Percentiles rank a stretch among this genome's conserved stretches.
Conservation (phyloP, 2,888 invertebrate genomes). For the Philonicus albiceps region DNA sequence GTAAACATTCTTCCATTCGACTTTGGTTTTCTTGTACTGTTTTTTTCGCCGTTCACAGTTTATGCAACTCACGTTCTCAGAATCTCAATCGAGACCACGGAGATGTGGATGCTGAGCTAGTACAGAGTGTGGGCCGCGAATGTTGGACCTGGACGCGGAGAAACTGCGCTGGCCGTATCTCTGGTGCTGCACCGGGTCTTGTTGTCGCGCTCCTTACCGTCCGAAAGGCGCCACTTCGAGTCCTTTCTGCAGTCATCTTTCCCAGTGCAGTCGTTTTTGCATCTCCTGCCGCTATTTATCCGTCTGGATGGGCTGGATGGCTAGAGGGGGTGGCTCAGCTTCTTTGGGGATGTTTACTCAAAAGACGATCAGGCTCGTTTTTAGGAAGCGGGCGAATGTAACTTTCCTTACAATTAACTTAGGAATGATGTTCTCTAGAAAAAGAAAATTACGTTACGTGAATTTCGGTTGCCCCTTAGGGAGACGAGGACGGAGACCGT, state of each 20-base stretch:
- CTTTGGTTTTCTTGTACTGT: constrained; percentile 1
- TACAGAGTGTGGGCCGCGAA: constrained; percentile 21
- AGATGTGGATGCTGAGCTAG: not conserved
- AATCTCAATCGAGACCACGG: not conserved
- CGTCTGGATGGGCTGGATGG: constrained; percentile 1
- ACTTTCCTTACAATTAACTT: constrained; percentile 22
- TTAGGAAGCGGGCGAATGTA: not conserved
- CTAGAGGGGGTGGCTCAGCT: not conserved
- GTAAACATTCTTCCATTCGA: not conserved
- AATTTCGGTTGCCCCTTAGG: not conserved
- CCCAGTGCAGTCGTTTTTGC: constrained; percentile 29
- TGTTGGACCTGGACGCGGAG: not conserved
- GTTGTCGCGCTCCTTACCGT: constrained; percentile 24
- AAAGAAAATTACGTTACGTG: constrained; percentile 30
- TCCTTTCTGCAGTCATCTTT: constrained; percentile 34
- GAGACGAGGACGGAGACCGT: not conserved
- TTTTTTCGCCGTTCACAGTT: constrained; percentile 22
- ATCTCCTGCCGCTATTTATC: not conserved
- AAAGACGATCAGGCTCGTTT: not conserved
- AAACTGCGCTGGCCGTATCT: not conserved
- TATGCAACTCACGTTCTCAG: constrained; percentile 22
- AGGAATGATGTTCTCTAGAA: constrained; percentile 27
- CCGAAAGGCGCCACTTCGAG: constrained; percentile 35
- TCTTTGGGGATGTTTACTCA: not conserved
- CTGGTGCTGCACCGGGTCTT: not conserved